Conservation (phyloP, 2,888 invertebrate genomes). For the Phortica magna region DNA sequence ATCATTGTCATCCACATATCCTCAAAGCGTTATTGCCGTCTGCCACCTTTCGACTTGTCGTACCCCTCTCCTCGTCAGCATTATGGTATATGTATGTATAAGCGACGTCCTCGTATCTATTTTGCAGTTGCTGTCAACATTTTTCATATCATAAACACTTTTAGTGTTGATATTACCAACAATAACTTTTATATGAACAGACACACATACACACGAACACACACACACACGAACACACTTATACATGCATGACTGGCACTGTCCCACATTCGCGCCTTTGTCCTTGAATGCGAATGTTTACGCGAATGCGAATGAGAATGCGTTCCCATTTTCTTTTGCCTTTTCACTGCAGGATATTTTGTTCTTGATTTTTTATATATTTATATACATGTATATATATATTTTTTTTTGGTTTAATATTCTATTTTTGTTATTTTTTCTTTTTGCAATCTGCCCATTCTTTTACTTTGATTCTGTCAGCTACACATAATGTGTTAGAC, state of each 20-base stretch:
- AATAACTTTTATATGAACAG: conserved; percentile 61
- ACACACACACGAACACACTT: conserved; percentile 1
- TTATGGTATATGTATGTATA: neutral
- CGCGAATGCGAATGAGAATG: neutral
- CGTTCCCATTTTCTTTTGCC: conserved; percentile 13
- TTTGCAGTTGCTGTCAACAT: conserved; percentile 71
- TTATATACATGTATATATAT: neutral
- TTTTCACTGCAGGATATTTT: neutral
- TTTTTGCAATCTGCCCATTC: conserved; percentile 4
- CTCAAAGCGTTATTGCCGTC: conserved; percentile 2
- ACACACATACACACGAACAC: conserved; percentile 44
- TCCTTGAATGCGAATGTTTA: conserved; percentile 18
- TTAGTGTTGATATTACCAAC: conserved; percentile 71
- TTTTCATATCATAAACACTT: conserved; percentile 71
- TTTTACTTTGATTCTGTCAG: conserved; percentile 15
- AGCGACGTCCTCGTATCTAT: conserved; percentile 56
- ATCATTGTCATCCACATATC: conserved; percentile 17
- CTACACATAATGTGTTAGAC: conserved; percentile 3
- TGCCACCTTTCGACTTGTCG: neutral
- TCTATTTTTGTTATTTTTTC: neutral
- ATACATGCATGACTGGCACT: conserved; percentile 21
- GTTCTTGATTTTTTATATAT: neutral
- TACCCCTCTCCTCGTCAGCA: neutral
- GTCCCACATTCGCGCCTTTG: conserved; percentile 22
- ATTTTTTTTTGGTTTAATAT: neutral